These are phyloP conservation scores for Mactra quadrangularis DNA, from an alignment of 1,140 invertebrate genomes.

Conservation along the genomic window DNA sequence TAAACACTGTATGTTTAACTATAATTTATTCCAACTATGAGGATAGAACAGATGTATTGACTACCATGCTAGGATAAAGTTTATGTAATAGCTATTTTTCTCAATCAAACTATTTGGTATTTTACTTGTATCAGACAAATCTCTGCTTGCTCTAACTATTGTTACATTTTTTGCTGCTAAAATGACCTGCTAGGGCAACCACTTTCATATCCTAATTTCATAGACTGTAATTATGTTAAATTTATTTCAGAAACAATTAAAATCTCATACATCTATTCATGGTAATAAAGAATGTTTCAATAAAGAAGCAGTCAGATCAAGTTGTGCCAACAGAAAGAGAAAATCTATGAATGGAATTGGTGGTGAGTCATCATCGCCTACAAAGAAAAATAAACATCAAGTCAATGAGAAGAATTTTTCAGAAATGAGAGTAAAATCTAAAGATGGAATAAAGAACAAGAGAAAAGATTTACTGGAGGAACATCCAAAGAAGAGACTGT, in stretches of 20 bases:
- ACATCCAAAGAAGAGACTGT: constrained; percentile 52
- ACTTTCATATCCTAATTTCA: too few relatives aligned
- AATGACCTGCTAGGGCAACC: too few relatives aligned
- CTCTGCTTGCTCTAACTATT: too few relatives aligned
- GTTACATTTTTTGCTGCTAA: too few relatives aligned
- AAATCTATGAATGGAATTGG: constrained; percentile 27
- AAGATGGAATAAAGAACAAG: neutral
- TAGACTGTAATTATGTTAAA: neutral
- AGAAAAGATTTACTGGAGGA: constrained; percentile 16
- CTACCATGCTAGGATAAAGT: too few relatives aligned
- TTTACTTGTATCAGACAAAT: too few relatives aligned
- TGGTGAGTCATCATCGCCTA: neutral
- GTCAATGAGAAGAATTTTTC: neutral
- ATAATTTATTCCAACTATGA: too few relatives aligned
- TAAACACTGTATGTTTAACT: too few relatives aligned
- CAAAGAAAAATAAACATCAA: constrained; percentile 30
- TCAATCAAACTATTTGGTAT: too few relatives aligned
- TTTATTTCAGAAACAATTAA: constrained; percentile 11
- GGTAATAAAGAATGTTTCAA: neutral
- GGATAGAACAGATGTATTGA: too few relatives aligned
- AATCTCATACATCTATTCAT: neutral
- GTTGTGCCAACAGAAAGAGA: constrained; percentile 37
- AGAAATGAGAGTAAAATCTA: constrained; percentile 14
- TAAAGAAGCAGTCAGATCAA: neutral
- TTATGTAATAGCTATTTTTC: too few relatives aligned